Conservation (phyloP, 2,797 vertebrate genomes). For the Catharus ustulatus region DNA sequence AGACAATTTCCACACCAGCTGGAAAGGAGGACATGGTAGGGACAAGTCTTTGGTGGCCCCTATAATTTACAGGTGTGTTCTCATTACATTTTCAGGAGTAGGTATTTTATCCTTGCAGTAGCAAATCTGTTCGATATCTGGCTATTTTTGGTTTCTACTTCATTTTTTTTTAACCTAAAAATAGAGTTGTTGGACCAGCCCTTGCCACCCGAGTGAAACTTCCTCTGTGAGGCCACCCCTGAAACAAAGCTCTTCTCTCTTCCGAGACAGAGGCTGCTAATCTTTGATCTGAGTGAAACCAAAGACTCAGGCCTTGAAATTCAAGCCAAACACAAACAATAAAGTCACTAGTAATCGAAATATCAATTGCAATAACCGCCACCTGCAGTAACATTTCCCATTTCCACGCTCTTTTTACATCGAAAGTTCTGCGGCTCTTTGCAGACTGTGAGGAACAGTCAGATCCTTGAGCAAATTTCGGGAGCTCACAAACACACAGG, state of each 20-base stretch:
- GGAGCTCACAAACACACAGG: not conserved
- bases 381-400: not conserved
- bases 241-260: conserved; percentile 31
- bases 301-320: not conserved
- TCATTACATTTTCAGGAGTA: not conserved
- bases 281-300: conserved; percentile 8
- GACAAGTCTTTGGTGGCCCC: not conserved
- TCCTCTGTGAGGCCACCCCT: not conserved
- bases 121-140: not conserved
- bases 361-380: not conserved
- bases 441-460: not conserved
- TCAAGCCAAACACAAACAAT: not conserved
- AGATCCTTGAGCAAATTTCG: not conserved
- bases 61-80: not conserved
- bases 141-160: not conserved
- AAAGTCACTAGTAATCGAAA: not conserved
- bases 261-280: not conserved
- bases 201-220: conserved; percentile 17
- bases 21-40: not conserved
- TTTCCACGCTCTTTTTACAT: not conserved
- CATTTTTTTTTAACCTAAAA: not conserved
- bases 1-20: not conserved
- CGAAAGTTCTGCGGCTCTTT: not conserved
- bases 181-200: conserved; percentile 5
- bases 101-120: not conserved